Evolutionary conservation across 2,888 invertebrate species (phyloP).

Genomic region (Dolichopus griseipennis): DNA sequence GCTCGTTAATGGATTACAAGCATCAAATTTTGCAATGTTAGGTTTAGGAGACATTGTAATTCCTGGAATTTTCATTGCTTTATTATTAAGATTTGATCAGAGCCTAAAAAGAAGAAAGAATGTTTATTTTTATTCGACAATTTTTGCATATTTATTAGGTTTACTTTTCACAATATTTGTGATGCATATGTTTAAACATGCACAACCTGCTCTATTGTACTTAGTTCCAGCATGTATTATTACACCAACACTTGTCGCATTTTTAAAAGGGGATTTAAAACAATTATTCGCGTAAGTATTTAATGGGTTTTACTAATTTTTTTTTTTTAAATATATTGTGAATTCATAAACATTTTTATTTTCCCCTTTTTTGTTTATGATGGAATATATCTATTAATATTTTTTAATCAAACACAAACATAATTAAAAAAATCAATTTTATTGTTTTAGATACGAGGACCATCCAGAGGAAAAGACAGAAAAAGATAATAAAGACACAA

Average conservation of each 20-base stretch:
- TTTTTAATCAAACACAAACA: too few relatives aligned
- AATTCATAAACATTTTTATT: background rate
- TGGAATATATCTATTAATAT: background rate
- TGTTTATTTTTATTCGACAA: constrained; percentile 82
- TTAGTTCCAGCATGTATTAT: constrained; percentile 93
- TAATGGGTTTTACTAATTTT: background rate
- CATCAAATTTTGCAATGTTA: constrained; percentile 95
- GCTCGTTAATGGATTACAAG: constrained; percentile 79
- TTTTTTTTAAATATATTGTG: background rate
- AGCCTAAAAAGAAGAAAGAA: constrained; percentile 73
- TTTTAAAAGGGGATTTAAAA: constrained; percentile 81
- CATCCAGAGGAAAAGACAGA: constrained; percentile 49
- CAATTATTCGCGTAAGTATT: constrained; percentile 76
- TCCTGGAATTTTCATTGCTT: constrained; percentile 97
- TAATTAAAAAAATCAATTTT: background rate
- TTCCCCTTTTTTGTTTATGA: background rate
- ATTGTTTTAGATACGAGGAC: constrained; percentile 57
- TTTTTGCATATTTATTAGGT: constrained; percentile 88
- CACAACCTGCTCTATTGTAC: constrained; percentile 95
- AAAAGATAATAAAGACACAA: constrained; percentile 38
- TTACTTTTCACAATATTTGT: constrained; percentile 89
- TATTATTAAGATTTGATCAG: constrained; percentile 89
- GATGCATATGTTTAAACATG: constrained; percentile 97
- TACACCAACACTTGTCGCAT: constrained; percentile 78
- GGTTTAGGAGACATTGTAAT: constrained; percentile 99